phyloP scores from a whole-genome alignment of 1,140 invertebrate genomes.

The Drosophila nasuta region DNA sequence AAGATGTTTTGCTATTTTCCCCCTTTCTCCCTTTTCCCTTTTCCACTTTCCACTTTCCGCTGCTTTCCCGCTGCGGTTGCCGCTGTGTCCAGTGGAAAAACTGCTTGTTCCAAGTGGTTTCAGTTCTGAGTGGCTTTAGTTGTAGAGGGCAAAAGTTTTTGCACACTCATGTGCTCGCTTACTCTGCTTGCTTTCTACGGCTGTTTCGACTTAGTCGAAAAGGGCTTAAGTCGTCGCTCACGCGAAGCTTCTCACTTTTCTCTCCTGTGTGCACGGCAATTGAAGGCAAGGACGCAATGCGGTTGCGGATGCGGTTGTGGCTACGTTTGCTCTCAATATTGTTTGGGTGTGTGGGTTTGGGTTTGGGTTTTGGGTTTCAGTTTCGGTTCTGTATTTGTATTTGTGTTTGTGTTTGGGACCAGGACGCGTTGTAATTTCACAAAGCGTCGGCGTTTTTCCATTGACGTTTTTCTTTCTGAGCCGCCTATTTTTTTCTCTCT shows the following conservation, averaged over 20 bases:
- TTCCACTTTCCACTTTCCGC: too few relatives aligned
- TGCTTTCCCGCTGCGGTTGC: background rate
- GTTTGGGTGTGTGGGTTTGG: background rate
- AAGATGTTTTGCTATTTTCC: background rate
- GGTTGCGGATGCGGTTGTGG: conserved; percentile 23
- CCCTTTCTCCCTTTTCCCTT: background rate
- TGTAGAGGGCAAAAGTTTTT: conserved; percentile 63
- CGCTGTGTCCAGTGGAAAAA: conserved; percentile 40
- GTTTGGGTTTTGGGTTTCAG: conserved; percentile 14
- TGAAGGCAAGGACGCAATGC: background rate
- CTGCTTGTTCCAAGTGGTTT: conserved; percentile 80
- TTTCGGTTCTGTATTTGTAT: conserved; percentile 13
- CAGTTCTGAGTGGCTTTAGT: conserved; percentile 76
- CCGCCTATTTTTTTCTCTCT: conserved; percentile 12
- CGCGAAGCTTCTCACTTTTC: conserved; percentile 55
- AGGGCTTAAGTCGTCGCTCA: conserved; percentile 74
- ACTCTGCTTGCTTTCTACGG: background rate
- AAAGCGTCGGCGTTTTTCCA: conserved; percentile 46
- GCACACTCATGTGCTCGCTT: conserved; percentile 58
- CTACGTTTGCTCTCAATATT: conserved; percentile 32
- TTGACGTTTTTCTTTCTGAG: conserved; percentile 37
- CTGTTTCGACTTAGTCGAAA: conserved; percentile 2
- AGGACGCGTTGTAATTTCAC: conserved; percentile 50
- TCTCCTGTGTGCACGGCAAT: conserved; percentile 43
- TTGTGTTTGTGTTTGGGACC: conserved; percentile 29